Conservation (phyloP, 2,113 vertebrate species). For the Tyrannus savana region DNA sequence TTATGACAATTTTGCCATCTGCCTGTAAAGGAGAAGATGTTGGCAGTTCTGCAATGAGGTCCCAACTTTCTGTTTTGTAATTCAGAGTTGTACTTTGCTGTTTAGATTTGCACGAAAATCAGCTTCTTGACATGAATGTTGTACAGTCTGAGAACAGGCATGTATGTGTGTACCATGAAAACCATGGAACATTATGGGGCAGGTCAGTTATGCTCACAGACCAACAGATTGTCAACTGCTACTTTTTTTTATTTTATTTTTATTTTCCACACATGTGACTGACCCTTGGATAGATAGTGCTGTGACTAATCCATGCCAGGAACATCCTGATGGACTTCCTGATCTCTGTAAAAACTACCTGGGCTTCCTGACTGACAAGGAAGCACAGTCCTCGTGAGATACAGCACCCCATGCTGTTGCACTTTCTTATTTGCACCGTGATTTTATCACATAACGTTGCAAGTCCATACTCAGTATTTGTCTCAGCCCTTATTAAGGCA, state of each 20-base stretch:
- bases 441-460: background rate
- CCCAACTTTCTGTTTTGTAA: background rate
- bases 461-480: background rate
- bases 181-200: background rate
- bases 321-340: constrained; percentile 54
- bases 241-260: background rate
- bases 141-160: background rate
- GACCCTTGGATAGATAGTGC: constrained; percentile 45
- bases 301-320: constrained; percentile 56
- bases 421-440: background rate
- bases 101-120: background rate
- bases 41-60: constrained; percentile 9
- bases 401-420: background rate
- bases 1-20: constrained; percentile 47
- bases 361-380: constrained; percentile 16
- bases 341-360: constrained; percentile 34
- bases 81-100: background rate
- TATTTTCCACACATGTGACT: constrained; percentile 45
- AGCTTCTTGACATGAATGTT: background rate
- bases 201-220: background rate
- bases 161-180: fast-evolving
- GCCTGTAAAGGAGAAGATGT: background rate
- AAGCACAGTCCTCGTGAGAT: background rate
- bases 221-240: background rate
- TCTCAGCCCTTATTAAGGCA: background rate